phyloP scores from a whole-genome alignment of 2,113 vertebrate genomes.

The Hepsetus odoe region DNA sequence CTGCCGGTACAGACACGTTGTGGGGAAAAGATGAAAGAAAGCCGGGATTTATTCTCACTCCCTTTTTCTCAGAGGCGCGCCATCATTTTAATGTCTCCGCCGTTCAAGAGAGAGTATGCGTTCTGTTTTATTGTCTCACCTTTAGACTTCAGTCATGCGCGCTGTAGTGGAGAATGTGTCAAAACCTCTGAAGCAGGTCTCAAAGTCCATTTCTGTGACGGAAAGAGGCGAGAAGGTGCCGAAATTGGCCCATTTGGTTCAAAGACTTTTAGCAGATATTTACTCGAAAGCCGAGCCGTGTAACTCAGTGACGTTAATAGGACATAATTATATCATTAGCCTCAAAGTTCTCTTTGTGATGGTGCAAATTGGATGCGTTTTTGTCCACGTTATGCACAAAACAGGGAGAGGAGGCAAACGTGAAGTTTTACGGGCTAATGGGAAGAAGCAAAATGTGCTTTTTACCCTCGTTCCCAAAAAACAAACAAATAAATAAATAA shows the following conservation, averaged over 20 bases:
- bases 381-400: too few relatives aligned
- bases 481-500: too few relatives aligned
- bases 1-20: not conserved
- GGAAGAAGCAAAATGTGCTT: too few relatives aligned
- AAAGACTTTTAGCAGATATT: not conserved
- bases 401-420: too few relatives aligned
- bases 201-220: not conserved
- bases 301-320: not conserved
- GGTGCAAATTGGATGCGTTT: too few relatives aligned
- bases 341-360: too few relatives aligned
- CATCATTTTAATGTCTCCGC: not conserved
- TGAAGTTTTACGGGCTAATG: too few relatives aligned
- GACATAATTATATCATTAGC: not conserved
- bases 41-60: not conserved
- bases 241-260: not conserved
- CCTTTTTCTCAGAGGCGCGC: not conserved
- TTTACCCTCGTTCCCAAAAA: too few relatives aligned
- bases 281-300: not conserved
- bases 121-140: not conserved
- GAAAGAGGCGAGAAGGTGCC: not conserved
- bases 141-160: not conserved
- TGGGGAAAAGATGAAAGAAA: not conserved
- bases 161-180: not conserved
- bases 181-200: slow-evolving; percentile 15
- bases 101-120: not conserved